Evolutionary conservation across 2,113 vertebrate genomes (phyloP), one percentile per base, ranked within the genome.

Genomic region (Saccopteryx bilineata): DNA sequence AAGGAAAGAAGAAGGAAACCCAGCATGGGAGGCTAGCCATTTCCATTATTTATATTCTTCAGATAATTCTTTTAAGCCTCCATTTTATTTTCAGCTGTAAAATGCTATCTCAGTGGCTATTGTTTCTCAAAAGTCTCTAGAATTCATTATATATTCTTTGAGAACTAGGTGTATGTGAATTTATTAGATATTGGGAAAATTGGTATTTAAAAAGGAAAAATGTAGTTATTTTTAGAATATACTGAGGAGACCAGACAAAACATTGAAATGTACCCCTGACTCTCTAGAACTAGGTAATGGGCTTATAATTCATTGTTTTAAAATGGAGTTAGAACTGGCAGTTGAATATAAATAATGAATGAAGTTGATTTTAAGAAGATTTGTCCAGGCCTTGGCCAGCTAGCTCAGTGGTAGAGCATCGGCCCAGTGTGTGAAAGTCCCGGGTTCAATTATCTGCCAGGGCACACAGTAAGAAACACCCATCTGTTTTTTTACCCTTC

Each of bases 311-410:
- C 21, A 89, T 61, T 80, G 19, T 80, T 31, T 89, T 7, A 82
- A 97, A 92, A 84, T 23, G 9, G 5, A 87, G 71, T 80, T 81
- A 61, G 24, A 71, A 87, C 28, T 90, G 2, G 11, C 76, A 91
- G n/a, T 56, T 93, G 2, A 83, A 90, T 84, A 71, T 83, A 90
- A 96, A 92, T 66, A 87, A 94, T 84, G 15, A 88, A 52, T 65
- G 21, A 71, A 83, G 7, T 69, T 84, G 12, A 79, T 79, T 96
- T 96, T 83, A 21, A 84, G 23, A 39, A 39, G 39, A 39, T 39
- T 39, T 39, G 39, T 39, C 39, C 39, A 39, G 39, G 39, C 39
- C 3, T 39, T 39, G 39, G 39, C 39, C 39, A 39, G 39, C 39
- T 39, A 39, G 39, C 39, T 39, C 39, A 39, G 39, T 39, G 39